Base-by-base conservation (phyloP, 2,113 vertebrate species). In the Platycercus adscitus region DNA sequence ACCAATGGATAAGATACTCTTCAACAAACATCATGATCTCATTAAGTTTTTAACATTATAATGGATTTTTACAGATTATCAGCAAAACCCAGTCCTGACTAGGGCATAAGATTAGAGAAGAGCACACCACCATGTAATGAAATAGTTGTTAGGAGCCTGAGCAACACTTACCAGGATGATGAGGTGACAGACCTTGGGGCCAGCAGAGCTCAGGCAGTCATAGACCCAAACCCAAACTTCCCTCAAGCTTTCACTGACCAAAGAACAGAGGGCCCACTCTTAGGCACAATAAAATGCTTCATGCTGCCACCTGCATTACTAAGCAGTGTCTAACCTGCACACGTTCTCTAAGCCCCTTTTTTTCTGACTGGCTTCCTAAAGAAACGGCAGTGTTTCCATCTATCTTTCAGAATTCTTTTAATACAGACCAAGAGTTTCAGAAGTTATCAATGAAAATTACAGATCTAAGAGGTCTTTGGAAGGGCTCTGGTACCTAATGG, bases 241-340 rank as follows among this genome's bases (percentile, higher is more conserved):
- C 13, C 29, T 70, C 33, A 88, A 53, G 69, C 41, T 41, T 61
- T 41, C 72, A 77, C 10, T 29, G 31, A 26, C 25, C 3, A 2
- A 83, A 58, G 37, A 73, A 10, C 49, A 65, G 49, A 81, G 64
- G 41, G 31, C 26, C 28, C 8, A 8, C 19, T 24, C n/a, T 58
- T 43, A 41, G 10, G 49, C 63, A 58, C 56, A 17, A 4, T 6
- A 55, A 41, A 58, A 58, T 15, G 3, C 39, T 71, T 79, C 21
- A 60, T 0, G 1, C 18, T 47, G 52, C 35, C 1, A 0, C 7
- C 26, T 58, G 52, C 0, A 0, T 56, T 71, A 80, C 8, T 49
- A 58, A 94, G 41, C 47, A 33, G 64, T 3, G 8, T 33, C 63
- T 47, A 35, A 77, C 31, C 12, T 6, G 11, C 65, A 68, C 14